Percentiles rank a stretch among this genome's conserved stretches.
These are phyloP conservation scores for Callipepla squamata DNA, from an alignment of 2,113 vertebrate species.

Conservation along the genomic window DNA sequence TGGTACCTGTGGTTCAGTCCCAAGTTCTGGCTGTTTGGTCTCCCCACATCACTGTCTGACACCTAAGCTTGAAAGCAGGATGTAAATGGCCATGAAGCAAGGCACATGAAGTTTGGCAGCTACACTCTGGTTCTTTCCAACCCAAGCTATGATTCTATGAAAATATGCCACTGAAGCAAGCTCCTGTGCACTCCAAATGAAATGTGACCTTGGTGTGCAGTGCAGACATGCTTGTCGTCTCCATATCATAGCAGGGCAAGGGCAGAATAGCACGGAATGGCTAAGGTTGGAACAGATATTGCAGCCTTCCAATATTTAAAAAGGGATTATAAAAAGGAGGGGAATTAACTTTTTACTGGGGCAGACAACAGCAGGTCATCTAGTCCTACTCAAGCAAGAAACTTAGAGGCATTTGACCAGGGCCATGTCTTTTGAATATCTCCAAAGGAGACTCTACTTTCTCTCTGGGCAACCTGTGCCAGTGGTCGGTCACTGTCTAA, in stretches of 20 bases:
- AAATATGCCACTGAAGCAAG: not conserved
- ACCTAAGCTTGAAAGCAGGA: no score
- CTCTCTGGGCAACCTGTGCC: not conserved
- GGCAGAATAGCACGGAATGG: not conserved
- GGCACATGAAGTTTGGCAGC: no score
- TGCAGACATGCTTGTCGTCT: not conserved
- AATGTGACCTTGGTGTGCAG: accelerated
- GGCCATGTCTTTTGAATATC: not conserved
- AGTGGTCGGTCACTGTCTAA: not conserved
- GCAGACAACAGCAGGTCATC: not conserved
- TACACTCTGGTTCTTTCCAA: no score
- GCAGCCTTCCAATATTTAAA: no score
- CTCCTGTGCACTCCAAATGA: accelerated
- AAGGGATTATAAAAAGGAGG: no score
- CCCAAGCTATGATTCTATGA: no score
- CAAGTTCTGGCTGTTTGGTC: no score
- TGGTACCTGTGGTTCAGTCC: no score
- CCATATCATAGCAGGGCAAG: not conserved
- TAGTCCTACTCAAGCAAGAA: not conserved
- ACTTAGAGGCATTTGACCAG: not conserved
- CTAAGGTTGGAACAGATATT: not conserved
- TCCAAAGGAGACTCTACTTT: not conserved
- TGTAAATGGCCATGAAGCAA: no score
- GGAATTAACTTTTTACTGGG: no score
- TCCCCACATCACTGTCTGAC: no score